These are phyloP conservation scores for Chionodraco myersi DNA, from an alignment of 2,113 vertebrate genomes.

Conservation along the genomic window DNA sequence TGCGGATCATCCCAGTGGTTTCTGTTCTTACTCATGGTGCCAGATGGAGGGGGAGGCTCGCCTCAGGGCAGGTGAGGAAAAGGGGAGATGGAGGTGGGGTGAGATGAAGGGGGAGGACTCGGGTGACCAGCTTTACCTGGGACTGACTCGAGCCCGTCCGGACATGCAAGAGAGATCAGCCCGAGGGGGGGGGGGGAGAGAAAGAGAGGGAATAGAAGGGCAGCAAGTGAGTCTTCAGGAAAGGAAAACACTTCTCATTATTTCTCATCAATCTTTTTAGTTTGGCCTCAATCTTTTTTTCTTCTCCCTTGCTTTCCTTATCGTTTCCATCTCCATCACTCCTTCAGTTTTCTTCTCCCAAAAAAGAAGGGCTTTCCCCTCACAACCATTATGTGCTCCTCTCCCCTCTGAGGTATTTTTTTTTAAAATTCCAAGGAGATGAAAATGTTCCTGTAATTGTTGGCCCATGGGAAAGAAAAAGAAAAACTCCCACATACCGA, in stretches of 20 bases:
- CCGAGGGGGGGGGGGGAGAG: conserved; percentile 43
- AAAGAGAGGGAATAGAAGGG: conserved; percentile 45
- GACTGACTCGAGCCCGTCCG: conserved; percentile 73
- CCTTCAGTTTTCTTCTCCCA: conserved; percentile 13
- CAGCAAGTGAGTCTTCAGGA: conserved; percentile 31
- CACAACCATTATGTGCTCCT: neutral
- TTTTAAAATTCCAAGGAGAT: conserved; percentile 65
- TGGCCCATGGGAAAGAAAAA: conserved; percentile 63
- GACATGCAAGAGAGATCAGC: conserved; percentile 71
- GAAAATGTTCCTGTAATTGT: conserved; percentile 76
- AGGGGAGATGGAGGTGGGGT: conserved; percentile 70
- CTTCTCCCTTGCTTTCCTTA: conserved; percentile 1
- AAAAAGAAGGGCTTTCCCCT: neutral
- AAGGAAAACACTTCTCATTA: conserved; percentile 44
- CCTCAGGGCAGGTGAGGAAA: conserved; percentile 75
- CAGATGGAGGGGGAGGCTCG: conserved; percentile 57
- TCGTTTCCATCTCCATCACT: conserved; percentile 63
- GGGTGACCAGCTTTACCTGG: conserved; percentile 82
- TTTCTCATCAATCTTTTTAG: conserved; percentile 34
- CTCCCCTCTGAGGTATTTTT: conserved; percentile 1
- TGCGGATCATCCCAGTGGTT: conserved; percentile 32
- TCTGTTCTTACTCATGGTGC: conserved; percentile 58
- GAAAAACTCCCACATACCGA: conserved; percentile 74
- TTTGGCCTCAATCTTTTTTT: neutral
- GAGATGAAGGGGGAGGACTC: conserved; percentile 69